Evolutionary conservation across 1,140 invertebrate genomes (phyloP), one percentile per base, ranked within the genome.

Genomic region (Trichoplusia ni): DNA sequence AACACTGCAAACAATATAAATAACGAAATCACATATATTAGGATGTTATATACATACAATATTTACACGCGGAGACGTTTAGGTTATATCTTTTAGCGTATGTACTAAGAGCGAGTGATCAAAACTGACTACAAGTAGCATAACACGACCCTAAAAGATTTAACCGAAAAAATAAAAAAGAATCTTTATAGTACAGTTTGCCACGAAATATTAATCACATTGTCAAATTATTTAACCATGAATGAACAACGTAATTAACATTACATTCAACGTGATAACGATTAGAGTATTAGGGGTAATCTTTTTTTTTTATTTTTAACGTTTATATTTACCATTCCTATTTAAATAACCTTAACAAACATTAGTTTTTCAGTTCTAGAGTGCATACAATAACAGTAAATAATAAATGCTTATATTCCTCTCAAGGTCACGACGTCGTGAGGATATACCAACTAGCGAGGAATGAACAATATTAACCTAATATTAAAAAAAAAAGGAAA

Each of bases 381-480:
- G 23, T 56, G 23, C 53, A 42, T 56, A 56, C 35, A 14, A 16
- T 58, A 42, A 58, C 37, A 58, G 42, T 42, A 29, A 58, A 58
- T 58, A 58, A 27, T 58, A 58, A 58, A 58, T 58, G 54, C 54
- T 42, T 58, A 44, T 56, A 38, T 56, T 42, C 38, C 23, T 37
- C 54, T 58, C 1, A n/a, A 29, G 8, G 11, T 44, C 33, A 54
- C 35, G 18, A 44, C 7, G 14, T 31, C 25, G 38, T 58, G 25
- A 31, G 27, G 27, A 42, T 19, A 44, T 38, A 42, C 40, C 37
- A 58, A 58, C 38, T 44, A 58, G 4, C 38, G 54, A 58, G 54
- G 54, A 58, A 58, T 58, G 54, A 58, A 58, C 54, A 29, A 42
- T n/a, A 5, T 58, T 58, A 58, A 58, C 25, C 35, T 58, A 58